Conservation (phyloP, 2,113 vertebrate genomes). For the Turnix velox region DNA sequence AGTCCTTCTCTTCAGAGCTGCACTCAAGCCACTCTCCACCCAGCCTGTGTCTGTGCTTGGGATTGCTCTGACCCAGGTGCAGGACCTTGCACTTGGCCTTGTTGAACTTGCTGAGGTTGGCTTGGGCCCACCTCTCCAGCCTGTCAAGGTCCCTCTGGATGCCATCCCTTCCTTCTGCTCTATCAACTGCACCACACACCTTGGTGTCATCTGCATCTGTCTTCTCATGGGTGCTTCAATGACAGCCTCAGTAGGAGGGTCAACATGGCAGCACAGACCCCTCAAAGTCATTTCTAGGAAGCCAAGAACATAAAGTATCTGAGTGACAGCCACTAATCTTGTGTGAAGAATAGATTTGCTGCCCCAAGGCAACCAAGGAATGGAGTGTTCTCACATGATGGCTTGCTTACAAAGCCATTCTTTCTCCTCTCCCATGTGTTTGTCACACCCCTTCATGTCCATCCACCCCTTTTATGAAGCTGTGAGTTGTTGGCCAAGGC, state of each 20-base stretch:
- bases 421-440: background rate
- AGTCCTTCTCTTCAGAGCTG: no score
- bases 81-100: no score
- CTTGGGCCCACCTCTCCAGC: no score
- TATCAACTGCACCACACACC: no score
- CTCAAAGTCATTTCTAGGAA: background rate
- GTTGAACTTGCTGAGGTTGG: no score
- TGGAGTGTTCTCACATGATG: background rate
- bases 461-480: background rate
- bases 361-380: background rate
- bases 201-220: no score
- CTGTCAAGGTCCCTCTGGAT: no score
- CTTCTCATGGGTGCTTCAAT: background rate
- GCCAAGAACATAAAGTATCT: background rate
- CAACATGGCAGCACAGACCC: background rate
- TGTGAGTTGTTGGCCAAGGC: background rate
- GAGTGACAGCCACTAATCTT: background rate
- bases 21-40: no score
- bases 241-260: background rate
- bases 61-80: no score
- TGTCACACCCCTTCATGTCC: accelerated
- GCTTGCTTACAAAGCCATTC: background rate
- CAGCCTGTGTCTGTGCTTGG: no score
- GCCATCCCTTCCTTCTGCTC: no score
- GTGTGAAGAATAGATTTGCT: background rate